These are phyloP conservation scores for Siniperca knerii DNA, from an alignment of 2,113 vertebrate genomes.

Conservation along the genomic window DNA sequence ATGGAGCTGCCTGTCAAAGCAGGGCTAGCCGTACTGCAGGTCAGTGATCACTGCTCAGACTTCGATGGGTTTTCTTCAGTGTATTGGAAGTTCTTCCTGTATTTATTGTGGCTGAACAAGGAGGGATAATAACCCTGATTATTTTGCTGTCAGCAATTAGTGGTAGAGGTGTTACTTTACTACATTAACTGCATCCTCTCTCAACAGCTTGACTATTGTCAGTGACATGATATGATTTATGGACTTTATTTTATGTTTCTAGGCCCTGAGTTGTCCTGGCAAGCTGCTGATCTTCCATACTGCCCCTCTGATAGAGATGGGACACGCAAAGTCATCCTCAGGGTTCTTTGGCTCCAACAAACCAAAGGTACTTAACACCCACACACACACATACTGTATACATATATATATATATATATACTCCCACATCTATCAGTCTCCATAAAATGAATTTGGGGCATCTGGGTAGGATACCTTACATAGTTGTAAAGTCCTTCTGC, in stretches of 20 bases:
- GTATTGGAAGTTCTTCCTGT: neutral
- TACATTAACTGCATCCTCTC: neutral
- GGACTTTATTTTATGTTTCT: neutral
- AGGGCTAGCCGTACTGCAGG: constrained; percentile 82
- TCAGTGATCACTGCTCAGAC: constrained; percentile 21
- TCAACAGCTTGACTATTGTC: neutral
- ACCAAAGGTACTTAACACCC: constrained; percentile 75
- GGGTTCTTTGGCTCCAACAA: constrained; percentile 82
- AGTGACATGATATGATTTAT: neutral
- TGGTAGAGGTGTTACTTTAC: neutral
- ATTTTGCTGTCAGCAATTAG: neutral
- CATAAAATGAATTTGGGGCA: too few relatives aligned
- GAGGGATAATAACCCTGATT: neutral
- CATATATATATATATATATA: neutral
- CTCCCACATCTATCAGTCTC: too few relatives aligned
- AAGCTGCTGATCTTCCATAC: constrained; percentile 85
- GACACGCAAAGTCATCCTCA: constrained; percentile 63
- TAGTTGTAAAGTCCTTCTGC: too few relatives aligned
- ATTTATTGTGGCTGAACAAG: neutral
- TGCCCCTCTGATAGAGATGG: constrained; percentile 74
- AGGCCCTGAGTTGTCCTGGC: constrained; percentile 81
- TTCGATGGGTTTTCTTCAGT: neutral
- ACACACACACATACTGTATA: neutral
- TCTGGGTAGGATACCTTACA: too few relatives aligned
- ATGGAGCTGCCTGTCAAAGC: constrained; percentile 80